These are phyloP conservation scores for Neoniphon sammara DNA, from an alignment of 2,797 vertebrate species.

Conservation along the genomic window DNA sequence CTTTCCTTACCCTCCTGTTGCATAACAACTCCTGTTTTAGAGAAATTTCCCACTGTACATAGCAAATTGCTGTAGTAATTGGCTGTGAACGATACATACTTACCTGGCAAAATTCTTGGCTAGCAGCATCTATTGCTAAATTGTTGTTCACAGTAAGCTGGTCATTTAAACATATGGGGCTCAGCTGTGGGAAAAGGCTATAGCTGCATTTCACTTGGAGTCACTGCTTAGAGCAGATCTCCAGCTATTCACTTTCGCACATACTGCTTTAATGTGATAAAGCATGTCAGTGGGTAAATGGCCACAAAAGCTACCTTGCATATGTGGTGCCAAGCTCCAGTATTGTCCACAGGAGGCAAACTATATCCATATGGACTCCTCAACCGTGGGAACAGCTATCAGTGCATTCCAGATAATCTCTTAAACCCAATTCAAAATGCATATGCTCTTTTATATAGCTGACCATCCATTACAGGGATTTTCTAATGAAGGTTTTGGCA, in stretches of 20 bases:
- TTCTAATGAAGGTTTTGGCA: constrained; percentile 1
- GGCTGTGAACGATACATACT: constrained; percentile 29
- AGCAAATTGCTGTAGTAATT: constrained; percentile 31
- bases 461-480: constrained; percentile 7
- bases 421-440: constrained; percentile 23
- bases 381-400: constrained; percentile 10
- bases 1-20: constrained; percentile 20
- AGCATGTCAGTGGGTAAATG: constrained; percentile 7
- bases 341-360: constrained; percentile 24
- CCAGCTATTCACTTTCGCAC: neutral
- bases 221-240: neutral
- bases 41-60: constrained; percentile 16
- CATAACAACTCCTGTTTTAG: neutral
- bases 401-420: constrained; percentile 19
- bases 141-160: constrained; percentile 16
- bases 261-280: neutral
- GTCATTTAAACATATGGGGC: neutral
- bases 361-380: constrained; percentile 37
- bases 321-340: constrained; percentile 7
- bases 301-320: constrained; percentile 12
- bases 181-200: constrained; percentile 8
- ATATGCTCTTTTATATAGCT: neutral
- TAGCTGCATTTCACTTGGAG: constrained; percentile 14
- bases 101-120: constrained; percentile 24
- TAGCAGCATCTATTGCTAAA: neutral